Evolutionary conservation across 2,113 vertebrate species (phyloP), one percentile per base, ranked within the genome.

Genomic region (Campylorhamphus procurvoides): DNA sequence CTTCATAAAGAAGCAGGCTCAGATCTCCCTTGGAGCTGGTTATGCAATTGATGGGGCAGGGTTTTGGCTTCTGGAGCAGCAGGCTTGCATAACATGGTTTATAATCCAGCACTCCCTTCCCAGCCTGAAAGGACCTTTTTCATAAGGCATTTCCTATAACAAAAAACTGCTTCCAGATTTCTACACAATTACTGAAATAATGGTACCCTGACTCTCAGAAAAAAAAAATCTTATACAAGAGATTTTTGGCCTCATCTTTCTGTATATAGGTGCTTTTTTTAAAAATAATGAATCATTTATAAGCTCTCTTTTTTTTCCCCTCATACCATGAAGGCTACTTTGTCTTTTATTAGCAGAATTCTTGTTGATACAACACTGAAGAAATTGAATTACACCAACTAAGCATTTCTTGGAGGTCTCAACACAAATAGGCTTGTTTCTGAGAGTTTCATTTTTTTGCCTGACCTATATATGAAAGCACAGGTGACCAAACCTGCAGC

Each of bases 11-110:
- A 40, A 93, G 19, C 66, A 37, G 81, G 71, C 69, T 93, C 83
- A 95, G 93, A 83, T 90, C 77, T 80, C 75, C 93, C 79, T 85
- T 77, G 73, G 83, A 96, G 68, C 93, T 96, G 94, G 92, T 97
- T 97, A 94, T 97, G 89, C 91, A 95, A 96, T 92, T 81, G 69
- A 39, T 82, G 55, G 90, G 92, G 86, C 60, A 94, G 87, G 89
- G 80, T 79, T 95, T 87, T 77, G 82, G 93, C 95, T 94, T 90
- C 93, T 95, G 92, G 84, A 97, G 97, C 93, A 94, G 94, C 89
- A 49, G 76, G 82, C 95, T 98, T 98, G 97, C 96, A 96, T 98
- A 98, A 98, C 96, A 73, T 93, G 71, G 89, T 22, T 95, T 93
- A 77, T 94, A 97, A 98, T 98, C 97, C 96, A 96, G 76, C 74